Base-by-base conservation (phyloP, 2,888 invertebrate genomes). In the Drosophila aldrichi region DNA sequence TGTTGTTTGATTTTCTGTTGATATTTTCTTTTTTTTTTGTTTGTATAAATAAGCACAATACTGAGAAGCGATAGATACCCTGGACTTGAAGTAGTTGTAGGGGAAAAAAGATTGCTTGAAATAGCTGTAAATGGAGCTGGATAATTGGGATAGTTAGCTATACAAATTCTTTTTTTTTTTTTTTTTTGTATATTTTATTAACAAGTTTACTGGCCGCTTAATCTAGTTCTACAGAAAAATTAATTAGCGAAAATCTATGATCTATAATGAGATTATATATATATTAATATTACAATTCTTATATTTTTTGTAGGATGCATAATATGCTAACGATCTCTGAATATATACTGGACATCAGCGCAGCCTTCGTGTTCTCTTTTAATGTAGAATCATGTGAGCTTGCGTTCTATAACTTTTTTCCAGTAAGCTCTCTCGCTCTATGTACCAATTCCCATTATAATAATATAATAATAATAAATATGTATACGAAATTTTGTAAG, bases 21-120 rank as follows among this genome's bases (percentile, higher is more conserved):
- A 4, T 36, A 6, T 25, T 25, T 25, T 25, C 6, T 25, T 36
- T 48, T 29, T 29, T 18, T 1, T 18, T 48, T 48, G 48, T 34
- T 20, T 34, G 16, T 44, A 20, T 41, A 43, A 43, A 36, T 43
- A 64, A 44, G 34, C 32, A 44, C 22, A n/a, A 44, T 44, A 55
- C 40, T n/a, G 32, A 55, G 59, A 32, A 32, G 22, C 43, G 8
- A n/a, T 22, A 22, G 12, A 56, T 55, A 41, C 32, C 1, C 55
- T 55, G 10, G 14, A 18, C 32, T 10, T 2, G 18, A 10, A 18
- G 48, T 5, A 3, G 8, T 14, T 18, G 29, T n/a, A 3, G 38
- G 7, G 2, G n/a, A 0, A 2, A 1, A 14, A 8, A 49, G n/a
- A 1, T 44, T 22, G 16, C 44, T 44, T 8, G 16, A 22, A 22